Conservation (phyloP, 2,888 invertebrate genomes). For the Pilophorus perplexus region DNA sequence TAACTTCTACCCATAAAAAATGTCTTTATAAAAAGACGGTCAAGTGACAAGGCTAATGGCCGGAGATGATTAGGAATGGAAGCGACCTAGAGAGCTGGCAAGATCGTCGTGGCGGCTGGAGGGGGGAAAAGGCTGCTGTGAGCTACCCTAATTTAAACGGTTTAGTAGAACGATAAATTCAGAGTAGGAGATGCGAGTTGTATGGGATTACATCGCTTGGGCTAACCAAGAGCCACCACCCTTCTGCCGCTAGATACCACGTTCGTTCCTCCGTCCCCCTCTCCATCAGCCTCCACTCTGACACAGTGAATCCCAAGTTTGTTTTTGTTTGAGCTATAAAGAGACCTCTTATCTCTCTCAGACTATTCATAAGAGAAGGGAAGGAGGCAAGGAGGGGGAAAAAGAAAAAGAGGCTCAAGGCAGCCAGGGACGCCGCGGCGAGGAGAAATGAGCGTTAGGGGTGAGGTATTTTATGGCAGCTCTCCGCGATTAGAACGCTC, state of each 20-base stretch:
- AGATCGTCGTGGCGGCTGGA: no score
- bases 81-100: background rate
- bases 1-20: no score
- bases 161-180: slow-evolving; percentile 34
- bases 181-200: slow-evolving; percentile 26
- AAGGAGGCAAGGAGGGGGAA: background rate
- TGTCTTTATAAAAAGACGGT: no score
- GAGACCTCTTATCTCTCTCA: slow-evolving; percentile 26
- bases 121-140: slow-evolving; percentile 6
- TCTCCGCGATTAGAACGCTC: slow-evolving; percentile 17
- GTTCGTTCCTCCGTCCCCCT: background rate
- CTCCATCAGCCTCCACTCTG: background rate
- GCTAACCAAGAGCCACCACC: slow-evolving; percentile 6
- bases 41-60: no score
- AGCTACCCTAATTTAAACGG: slow-evolving; percentile 35
- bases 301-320: slow-evolving; percentile 25
- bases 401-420: background rate
- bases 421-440: background rate
- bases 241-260: background rate
- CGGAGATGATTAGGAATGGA: background rate
- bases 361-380: slow-evolving; percentile 29
- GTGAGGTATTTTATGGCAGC: slow-evolving; percentile 24
- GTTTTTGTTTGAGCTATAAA: slow-evolving; percentile 36
- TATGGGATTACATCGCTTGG: slow-evolving; percentile 33
- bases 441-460: slow-evolving; percentile 16